Conservation (phyloP, 1,140 invertebrate genomes). For the Helicoverpa zea region DNA sequence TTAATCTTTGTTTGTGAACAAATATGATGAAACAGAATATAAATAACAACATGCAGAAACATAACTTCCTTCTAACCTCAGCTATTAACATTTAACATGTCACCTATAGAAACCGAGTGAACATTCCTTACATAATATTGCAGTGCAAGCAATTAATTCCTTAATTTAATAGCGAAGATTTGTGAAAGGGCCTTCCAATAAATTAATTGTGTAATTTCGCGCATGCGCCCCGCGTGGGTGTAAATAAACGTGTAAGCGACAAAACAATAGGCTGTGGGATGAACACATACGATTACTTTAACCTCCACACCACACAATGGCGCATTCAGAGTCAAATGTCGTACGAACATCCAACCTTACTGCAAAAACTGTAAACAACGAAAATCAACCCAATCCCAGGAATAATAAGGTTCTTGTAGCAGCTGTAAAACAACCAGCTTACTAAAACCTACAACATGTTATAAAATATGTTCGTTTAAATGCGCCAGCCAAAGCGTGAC, state of each 20-base stretch:
- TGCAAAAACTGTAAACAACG: conserved; percentile 37
- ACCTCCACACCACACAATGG: conserved; percentile 56
- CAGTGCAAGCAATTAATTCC: conserved; percentile 12
- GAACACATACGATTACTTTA: conserved; percentile 57
- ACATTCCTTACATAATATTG: background rate
- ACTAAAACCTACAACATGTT: conserved; percentile 43
- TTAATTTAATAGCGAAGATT: conserved; percentile 20
- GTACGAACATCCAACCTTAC: conserved; percentile 34
- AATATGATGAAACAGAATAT: background rate
- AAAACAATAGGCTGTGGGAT: conserved; percentile 70
- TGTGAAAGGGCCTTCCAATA: conserved; percentile 40
- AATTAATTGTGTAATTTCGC: conserved; percentile 54
- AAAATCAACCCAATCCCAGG: conserved; percentile 37
- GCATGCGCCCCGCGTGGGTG: conserved; percentile 46
- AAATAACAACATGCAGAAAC: background rate
- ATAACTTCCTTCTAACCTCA: background rate
- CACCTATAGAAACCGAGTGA: background rate
- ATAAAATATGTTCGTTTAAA: conserved; percentile 52
- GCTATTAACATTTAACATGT: background rate
- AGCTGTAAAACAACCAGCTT: conserved; percentile 42
- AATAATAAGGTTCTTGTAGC: conserved; percentile 41
- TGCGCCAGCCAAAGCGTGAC: conserved; percentile 38
- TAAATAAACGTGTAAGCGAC: conserved; percentile 51
- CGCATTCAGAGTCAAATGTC: conserved; percentile 54
- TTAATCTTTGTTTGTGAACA: background rate